phyloP scores from a whole-genome alignment of 1,140 invertebrate species.

The Conus betulinus region DNA sequence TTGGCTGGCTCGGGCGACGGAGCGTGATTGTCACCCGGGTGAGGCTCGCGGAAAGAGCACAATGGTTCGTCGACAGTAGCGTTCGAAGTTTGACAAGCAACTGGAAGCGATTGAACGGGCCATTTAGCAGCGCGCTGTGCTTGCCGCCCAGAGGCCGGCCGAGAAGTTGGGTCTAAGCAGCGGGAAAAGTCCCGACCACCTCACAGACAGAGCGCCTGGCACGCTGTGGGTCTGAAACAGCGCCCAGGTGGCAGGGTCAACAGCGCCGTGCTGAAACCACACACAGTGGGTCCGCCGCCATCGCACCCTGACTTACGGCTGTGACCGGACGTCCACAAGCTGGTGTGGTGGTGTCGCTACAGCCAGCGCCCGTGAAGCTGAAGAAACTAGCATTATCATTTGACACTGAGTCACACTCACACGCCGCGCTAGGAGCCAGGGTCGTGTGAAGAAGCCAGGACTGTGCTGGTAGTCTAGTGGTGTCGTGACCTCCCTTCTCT shows the following conservation, averaged over 20 bases:
- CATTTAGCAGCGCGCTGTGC: conserved; percentile 21
- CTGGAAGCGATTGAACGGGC: conserved; percentile 4
- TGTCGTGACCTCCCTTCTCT: background rate
- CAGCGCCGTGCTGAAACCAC: conserved; percentile 13
- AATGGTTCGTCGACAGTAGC: conserved; percentile 16
- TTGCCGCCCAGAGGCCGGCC: background rate
- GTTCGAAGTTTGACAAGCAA: conserved; percentile 25
- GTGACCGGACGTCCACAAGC: background rate
- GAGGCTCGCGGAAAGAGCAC: conserved; percentile 12
- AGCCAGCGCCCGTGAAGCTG: background rate
- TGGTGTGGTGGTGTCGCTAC: background rate
- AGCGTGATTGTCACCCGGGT: conserved; percentile 6
- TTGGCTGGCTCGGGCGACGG: background rate
- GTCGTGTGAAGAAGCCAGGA: background rate
- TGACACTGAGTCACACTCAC: background rate
- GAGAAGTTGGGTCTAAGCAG: background rate
- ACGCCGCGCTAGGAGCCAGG: background rate
- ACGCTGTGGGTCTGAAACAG: background rate
- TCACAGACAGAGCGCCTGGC: background rate
- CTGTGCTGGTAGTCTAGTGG: background rate
- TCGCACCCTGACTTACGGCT: no score
- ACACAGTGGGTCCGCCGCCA: background rate
- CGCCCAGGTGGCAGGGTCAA: background rate
- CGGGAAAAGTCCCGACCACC: background rate
- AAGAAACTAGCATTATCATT: background rate